Evolutionary conservation across 2,113 vertebrate genomes (phyloP), one percentile per base, ranked within the genome.

Genomic region (Channa argus): DNA sequence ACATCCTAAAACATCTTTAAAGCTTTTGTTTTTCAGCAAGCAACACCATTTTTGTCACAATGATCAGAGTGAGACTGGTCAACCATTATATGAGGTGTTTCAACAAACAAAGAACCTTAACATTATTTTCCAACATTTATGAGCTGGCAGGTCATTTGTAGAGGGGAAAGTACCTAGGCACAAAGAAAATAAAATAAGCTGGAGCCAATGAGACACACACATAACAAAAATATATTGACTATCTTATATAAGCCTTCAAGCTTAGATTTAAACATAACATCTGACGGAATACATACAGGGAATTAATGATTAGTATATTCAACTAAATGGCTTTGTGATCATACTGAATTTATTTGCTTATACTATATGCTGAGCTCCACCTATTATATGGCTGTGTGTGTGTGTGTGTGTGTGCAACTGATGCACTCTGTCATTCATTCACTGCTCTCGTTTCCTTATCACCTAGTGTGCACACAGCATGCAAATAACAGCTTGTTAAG

Each of bases 401-500:
- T 59, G 49, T 51, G 58, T 64, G 37, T 66, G 34, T 44, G 37
- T 53, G 63, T 71, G 10, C 44, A 73, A 68, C 54, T 0, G 77
- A 77, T 77, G 63, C 52, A 49, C 63, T 67, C 77, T 68, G 68
- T 79, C 74, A 72, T 66, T 87, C 60, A 67, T 61, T 80, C 70
- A 63, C 77, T 0, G 13, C 10, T 5, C 36, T 55, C 50, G 2
- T 56, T 63, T 79, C 52, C 58, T 86, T 86, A 89, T 87, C 77
- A 60, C 55, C 65, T 50, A 12, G 47, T 61, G 61, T 47, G 63
- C 67, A 80, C 59, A 84, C 74, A 75, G 80, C 64, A 72, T 51
- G 78, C 55, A 71, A 85, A 82, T 53, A 68, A 59, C 66, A 81
- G 64, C 83, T 77, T 72, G 82, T 85, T 86, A 64, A 61, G 52